A percentile compares a stretch with the other conserved stretches of the same genome.
These are phyloP conservation scores for Atherinosoma microstoma DNA, from an alignment of 2,797 vertebrate species.

Conservation along the genomic window DNA sequence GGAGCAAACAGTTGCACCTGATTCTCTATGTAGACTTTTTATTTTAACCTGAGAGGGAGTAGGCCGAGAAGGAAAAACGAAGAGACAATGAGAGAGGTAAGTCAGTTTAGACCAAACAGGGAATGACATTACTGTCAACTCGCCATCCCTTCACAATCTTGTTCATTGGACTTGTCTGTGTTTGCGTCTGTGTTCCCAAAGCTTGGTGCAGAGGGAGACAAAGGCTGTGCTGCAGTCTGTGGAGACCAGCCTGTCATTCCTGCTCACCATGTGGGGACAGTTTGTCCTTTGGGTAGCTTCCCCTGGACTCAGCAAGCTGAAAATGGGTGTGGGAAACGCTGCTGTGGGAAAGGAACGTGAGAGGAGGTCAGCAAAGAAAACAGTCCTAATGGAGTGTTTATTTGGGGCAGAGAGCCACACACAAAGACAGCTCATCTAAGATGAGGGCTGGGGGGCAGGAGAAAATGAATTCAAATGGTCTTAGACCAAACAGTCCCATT, in stretches of 20 bases:
- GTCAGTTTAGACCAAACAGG: conserved; percentile 60
- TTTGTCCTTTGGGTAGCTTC: conserved; percentile 69
- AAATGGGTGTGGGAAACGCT: conserved; percentile 63
- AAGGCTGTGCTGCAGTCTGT: conserved; percentile 65
- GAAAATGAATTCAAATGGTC: conserved; percentile 62
- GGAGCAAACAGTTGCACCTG: conserved; percentile 29
- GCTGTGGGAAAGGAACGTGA: conserved; percentile 62
- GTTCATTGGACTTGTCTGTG: conserved; percentile 62
- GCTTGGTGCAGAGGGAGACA: conserved; percentile 56
- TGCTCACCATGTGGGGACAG: conserved; percentile 68
- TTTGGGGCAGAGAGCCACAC: conserved; percentile 69
- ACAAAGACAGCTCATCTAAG: conserved; percentile 68
- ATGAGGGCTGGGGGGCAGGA: conserved; percentile 46
- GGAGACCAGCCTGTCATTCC: conserved; percentile 68
- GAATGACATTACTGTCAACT: conserved; percentile 73
- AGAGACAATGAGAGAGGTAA: conserved; percentile 45
- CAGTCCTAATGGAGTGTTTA: conserved; percentile 74
- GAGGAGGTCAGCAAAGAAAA: conserved; percentile 59
- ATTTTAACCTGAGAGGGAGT: conserved; percentile 38
- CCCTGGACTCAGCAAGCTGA: conserved; percentile 61
- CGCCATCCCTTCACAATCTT: conserved; percentile 43
- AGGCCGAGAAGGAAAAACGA: conserved; percentile 27
- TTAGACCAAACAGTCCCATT: conserved; percentile 60
- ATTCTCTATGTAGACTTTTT: conserved; percentile 28
- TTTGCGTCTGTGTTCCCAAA: conserved; percentile 62